Evolutionary conservation across 2,797 vertebrate genomes (phyloP).

Genomic region (Bovichtus variegatus): DNA sequence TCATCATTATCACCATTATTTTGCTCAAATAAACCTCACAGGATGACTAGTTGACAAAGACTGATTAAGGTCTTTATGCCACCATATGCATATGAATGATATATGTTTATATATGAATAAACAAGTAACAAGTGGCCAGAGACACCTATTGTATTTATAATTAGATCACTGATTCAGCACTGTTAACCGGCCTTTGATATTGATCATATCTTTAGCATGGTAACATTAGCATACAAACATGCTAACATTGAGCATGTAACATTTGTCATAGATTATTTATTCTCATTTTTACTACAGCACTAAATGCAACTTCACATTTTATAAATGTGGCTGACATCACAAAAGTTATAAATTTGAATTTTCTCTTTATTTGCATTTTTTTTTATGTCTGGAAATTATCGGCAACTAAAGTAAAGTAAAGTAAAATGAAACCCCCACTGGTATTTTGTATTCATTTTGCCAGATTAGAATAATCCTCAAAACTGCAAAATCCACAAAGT

Average conservation of each 20-base stretch:
- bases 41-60: background rate
- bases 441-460: background rate
- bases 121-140: background rate
- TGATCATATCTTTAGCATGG: background rate
- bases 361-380: background rate
- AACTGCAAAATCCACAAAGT: background rate
- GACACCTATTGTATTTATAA: background rate
- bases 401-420: no score
- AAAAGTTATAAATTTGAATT: background rate
- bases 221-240: background rate
- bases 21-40: background rate
- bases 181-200: background rate
- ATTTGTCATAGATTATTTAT: background rate
- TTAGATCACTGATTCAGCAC: conserved; percentile 4
- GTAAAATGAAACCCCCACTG: background rate
- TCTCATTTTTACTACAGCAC: background rate
- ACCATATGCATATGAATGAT: background rate
- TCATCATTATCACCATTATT: fast-evolving
- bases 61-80: background rate
- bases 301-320: background rate
- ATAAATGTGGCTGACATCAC: background rate
- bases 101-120: no score
- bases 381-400: background rate
- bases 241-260: background rate
- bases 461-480: background rate